Base-by-base conservation (phyloP, 1,140 invertebrate species). In the Philopotamus ludificatus region DNA sequence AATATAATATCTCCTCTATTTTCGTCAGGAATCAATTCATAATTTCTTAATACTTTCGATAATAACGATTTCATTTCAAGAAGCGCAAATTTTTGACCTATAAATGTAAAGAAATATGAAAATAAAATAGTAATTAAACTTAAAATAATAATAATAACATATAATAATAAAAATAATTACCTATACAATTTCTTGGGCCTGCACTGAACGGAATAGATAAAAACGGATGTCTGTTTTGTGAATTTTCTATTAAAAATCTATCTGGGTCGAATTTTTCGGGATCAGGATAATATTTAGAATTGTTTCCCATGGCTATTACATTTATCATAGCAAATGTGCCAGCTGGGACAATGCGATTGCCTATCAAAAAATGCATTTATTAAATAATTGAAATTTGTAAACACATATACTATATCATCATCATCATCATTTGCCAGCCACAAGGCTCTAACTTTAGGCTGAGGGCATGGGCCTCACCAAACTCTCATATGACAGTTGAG, bases 151-250 rank as follows among this genome's bases (percentile, higher is more conserved):
- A 50, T 50, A 62, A 42, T 42, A n/a, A 23, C 20, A 54, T 8
- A 34, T n/a, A 54, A 4, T 26, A 4, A 34, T 41, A 57, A 57
- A 20, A 41, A 57, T 41, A 28, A 41, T 18, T 51, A 77, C 83
- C 84, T 49, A 86, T 83, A 70, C 84, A 85, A 72, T 84, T 84
- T 54, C 87, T 77, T 0, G 84, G 83, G 8, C 87, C 88, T 49
- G 87, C 84, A 41, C 87, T 88, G 71, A 91, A 91, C 1, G 88
- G 86, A n/a, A 90, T 77, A 69, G 83, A 89, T 0, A 83, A 72
- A 67, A 79, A 83, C 2, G 77, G 80, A 71, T 82, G 84, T 28
- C 84, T 74, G 10, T 74, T 74, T 23, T 75, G 60, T 22, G 74
- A 68, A 44, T 79, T 77, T 63, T 78, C 76, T 12, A 78, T 74